phyloP scores from a whole-genome alignment of 2,888 invertebrate species.

The Trichogramma evanescens region DNA sequence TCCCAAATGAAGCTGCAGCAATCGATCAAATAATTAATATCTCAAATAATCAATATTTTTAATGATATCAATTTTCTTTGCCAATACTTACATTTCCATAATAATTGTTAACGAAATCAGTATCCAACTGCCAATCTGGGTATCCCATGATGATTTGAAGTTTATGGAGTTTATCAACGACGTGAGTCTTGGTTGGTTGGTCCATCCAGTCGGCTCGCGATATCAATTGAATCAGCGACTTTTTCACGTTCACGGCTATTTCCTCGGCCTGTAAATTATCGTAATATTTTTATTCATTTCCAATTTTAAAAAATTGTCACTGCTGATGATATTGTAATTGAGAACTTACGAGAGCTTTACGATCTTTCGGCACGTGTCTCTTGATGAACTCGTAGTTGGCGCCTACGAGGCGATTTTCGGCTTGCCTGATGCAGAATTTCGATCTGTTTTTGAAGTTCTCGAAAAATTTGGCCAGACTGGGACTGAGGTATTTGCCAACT shows the following conservation, averaged over 20 bases:
- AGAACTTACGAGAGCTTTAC: conserved; percentile 17
- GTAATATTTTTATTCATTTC: too few species aligned
- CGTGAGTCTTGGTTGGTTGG: conserved; percentile 8
- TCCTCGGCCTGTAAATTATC: conserved; percentile 6
- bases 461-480: conserved; percentile 11
- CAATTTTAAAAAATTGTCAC: too few species aligned
- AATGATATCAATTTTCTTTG: background rate
- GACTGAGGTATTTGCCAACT: conserved; percentile 16
- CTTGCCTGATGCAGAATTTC: conserved; percentile 17
- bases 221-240: conserved; percentile 4
- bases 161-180: conserved; percentile 11
- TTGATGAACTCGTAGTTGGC: conserved; percentile 18
- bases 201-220: conserved; percentile 18
- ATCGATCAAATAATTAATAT: background rate
- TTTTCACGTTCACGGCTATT: conserved; percentile 7
- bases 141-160: conserved; percentile 14
- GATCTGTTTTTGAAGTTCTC: conserved; percentile 15
- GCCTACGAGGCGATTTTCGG: conserved; percentile 14
- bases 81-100: conserved; percentile 14
- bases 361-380: conserved; percentile 13
- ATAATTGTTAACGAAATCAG: conserved; percentile 12
- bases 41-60: background rate
- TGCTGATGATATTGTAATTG: too few species aligned
- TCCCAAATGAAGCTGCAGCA: conserved; percentile 7
- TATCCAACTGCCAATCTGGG: conserved; percentile 16